Conservation (phyloP, 2,888 invertebrate species). For the Patella caerulea region DNA sequence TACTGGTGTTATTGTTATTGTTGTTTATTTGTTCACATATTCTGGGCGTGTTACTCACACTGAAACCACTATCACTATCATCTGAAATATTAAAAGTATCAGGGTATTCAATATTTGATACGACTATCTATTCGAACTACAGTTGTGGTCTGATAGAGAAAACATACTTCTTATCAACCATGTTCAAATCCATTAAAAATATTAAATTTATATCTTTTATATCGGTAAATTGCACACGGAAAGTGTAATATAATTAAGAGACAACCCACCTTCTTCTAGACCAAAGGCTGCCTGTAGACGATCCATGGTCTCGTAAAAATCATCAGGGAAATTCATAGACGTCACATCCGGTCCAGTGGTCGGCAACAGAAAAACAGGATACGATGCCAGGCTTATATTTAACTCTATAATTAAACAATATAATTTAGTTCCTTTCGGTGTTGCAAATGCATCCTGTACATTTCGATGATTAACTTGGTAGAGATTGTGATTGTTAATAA, state of each 20-base stretch:
- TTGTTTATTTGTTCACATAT: conserved; percentile 25
- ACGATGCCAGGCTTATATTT: conserved; percentile 43
- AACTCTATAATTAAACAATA: conserved; percentile 26
- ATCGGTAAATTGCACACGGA: no score
- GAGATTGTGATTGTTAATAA: no score
- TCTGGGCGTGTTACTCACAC: conserved; percentile 53
- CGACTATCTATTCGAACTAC: background rate
- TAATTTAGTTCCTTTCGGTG: no score
- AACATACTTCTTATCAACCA: background rate
- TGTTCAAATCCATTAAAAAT: background rate
- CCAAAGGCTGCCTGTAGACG: conserved; percentile 45
- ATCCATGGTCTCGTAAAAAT: conserved; percentile 31
- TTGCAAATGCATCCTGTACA: no score
- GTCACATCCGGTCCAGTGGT: conserved; percentile 44
- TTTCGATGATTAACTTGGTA: no score
- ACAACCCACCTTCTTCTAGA: conserved; percentile 44
- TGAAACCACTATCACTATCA: conserved; percentile 59
- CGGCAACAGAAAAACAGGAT: conserved; percentile 59
- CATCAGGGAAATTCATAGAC: conserved; percentile 34
- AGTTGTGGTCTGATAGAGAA: no score
- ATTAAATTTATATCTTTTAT: background rate
- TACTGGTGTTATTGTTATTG: background rate
- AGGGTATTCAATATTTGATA: background rate
- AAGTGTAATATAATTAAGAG: no score
- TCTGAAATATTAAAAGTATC: conserved; percentile 39